Evolutionary conservation across 2,113 vertebrate genomes (phyloP), one percentile per base, ranked within the genome.

Genomic region (Hemicordylus capensis): DNA sequence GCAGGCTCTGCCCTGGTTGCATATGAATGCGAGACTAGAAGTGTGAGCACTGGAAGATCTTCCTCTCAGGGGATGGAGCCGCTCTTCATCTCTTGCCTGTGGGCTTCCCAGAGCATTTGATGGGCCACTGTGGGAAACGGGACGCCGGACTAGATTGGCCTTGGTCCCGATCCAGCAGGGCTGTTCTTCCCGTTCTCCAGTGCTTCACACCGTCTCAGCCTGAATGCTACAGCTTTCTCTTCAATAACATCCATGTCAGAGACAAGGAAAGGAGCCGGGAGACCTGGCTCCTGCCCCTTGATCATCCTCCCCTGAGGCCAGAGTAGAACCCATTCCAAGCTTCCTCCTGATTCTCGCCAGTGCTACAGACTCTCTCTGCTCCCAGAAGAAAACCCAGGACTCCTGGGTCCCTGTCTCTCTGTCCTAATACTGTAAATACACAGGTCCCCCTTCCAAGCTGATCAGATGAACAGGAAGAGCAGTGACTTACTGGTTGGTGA

Each of bases 401-500:
- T 28, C 26, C 73, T 19, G 17, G 46, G 6, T 9, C 31, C 19
- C 17, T 34, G 8, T 10, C 48, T 58, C 17, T 37, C 74, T 56
- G 46, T 34, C 31, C 17, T 44, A 26, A 17, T 48, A 48, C 48
- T n/a, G n/a, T n/a, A 28, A 48, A 74, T 48, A 48, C 31, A 17
- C n/a, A 44, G 28, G n/a, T n/a, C 73, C 28, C 54, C 37, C 67
- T 56, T 84, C n/a, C 63, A 19, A 7, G 17, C n/a, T 34, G 54
- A 2, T 2, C 3, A 14, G 0, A 4, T 17, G 15, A 42, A 70
- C n/a, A 11, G 4, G 19, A 74, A 26, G 4, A 34, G 1, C 6
- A 15, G 4, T 9, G 31, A 42, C 84, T 91, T 92, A 97, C 96
- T 92, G 87, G n/a, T 63, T 3, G 46, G 0, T 66, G 14, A 97